phyloP scores from a whole-genome alignment of 2,113 vertebrate genomes.

The Polyodon spathula region DNA sequence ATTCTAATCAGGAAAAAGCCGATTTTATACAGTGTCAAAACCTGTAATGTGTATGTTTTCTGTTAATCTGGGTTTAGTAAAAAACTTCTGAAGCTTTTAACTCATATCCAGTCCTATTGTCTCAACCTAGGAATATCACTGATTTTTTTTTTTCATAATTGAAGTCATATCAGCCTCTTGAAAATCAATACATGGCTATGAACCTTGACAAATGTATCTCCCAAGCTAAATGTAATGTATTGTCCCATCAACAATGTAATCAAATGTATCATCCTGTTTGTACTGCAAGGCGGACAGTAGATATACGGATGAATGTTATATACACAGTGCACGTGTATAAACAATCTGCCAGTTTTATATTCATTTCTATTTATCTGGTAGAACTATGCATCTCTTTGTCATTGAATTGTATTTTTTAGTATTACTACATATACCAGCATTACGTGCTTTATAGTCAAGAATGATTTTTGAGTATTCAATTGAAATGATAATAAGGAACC shows the following conservation, averaged over 20 bases:
- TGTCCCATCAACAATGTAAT: slow-evolving; percentile 21
- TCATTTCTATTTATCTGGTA: too few relatives aligned
- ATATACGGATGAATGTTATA: slow-evolving; percentile 14
- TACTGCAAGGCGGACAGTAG: slow-evolving; percentile 6
- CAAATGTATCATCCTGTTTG: slow-evolving; percentile 15
- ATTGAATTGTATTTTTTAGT: too few relatives aligned
- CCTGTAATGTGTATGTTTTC: too few relatives aligned
- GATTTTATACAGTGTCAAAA: too few relatives aligned
- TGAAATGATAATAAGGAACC: too few relatives aligned
- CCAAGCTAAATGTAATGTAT: slow-evolving; percentile 19
- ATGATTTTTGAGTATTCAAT: too few relatives aligned
- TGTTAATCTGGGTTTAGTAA: too few relatives aligned
- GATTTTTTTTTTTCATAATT: slow-evolving; percentile 1
- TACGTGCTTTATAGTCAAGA: too few relatives aligned
- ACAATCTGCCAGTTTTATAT: slow-evolving; percentile 5
- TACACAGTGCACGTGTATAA: slow-evolving; percentile 6
- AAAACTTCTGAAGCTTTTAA: background rate
- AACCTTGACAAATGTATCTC: slow-evolving; percentile 19
- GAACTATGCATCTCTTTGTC: too few relatives aligned
- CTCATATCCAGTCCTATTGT: background rate
- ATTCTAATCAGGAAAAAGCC: too few relatives aligned
- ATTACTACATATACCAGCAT: too few relatives aligned
- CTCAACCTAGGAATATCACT: background rate
- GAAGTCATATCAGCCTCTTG: slow-evolving; percentile 12
- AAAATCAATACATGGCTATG: slow-evolving; percentile 20